Percentiles rank a stretch among this genome's conserved stretches.
Conservation (phyloP, 2,888 invertebrate species). For the Scrobipalpa costella region DNA sequence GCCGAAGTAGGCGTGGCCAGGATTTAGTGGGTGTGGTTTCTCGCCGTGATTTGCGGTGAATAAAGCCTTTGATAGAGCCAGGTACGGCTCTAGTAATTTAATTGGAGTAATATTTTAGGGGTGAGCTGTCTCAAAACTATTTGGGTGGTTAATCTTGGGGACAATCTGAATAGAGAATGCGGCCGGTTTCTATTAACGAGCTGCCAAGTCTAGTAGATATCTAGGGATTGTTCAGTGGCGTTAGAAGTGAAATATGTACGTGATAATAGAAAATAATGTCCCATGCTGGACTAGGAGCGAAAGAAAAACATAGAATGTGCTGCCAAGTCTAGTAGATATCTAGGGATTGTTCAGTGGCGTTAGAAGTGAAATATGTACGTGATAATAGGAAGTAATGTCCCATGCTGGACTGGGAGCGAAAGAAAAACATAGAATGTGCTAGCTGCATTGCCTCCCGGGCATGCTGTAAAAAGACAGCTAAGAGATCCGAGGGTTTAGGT, state of each 20-base stretch:
- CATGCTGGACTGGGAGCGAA: no score
- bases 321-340: background rate
- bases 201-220: background rate
- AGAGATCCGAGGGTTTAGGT: no score
- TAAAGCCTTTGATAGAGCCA: conserved; percentile 73
- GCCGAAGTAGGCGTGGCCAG: conserved; percentile 59
- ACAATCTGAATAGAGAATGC: conserved; percentile 15
- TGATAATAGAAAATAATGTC: no score
- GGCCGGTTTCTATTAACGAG: conserved; percentile 9
- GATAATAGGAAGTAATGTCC: no score
- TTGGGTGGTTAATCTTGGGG: conserved; percentile 13
- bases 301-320: no score
- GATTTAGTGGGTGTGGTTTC: conserved; percentile 72
- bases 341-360: background rate
- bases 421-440: no score
- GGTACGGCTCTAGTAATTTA: conserved; percentile 45
- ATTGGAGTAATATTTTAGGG: conserved; percentile 26
- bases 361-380: background rate
- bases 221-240: background rate
- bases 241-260: background rate
- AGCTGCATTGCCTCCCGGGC: no score
- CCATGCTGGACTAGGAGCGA: no score
- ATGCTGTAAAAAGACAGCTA: no score
- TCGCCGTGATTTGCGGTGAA: conserved; percentile 76
- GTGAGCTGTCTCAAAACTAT: conserved; percentile 21